phyloP scores from a whole-genome alignment of 2,113 vertebrate genomes.

The Nyctereutes procyonoides region DNA sequence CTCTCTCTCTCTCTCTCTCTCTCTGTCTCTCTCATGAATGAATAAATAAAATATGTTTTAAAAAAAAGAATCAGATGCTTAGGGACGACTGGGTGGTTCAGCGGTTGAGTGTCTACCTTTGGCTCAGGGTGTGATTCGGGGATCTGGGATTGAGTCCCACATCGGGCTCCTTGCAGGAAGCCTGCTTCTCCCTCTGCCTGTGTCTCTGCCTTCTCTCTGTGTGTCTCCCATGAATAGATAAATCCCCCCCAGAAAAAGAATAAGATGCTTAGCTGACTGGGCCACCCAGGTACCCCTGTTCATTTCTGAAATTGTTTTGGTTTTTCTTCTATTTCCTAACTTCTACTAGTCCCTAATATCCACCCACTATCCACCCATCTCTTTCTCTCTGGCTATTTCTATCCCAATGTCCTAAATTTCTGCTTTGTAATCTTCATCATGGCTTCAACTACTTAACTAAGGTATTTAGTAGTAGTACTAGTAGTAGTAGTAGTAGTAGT shows the following conservation, averaged over 20 bases:
- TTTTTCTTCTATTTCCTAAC: not conserved
- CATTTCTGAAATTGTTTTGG: not conserved
- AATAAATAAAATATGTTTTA: too few relatives aligned
- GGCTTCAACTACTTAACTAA: not conserved
- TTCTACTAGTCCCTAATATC: not conserved
- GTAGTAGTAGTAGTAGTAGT: not conserved
- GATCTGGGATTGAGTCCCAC: too few relatives aligned
- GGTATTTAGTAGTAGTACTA: not conserved
- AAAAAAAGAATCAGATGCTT: too few relatives aligned
- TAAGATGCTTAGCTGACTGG: not conserved
- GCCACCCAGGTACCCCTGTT: not conserved
- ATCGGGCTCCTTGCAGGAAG: too few relatives aligned
- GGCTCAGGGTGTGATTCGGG: too few relatives aligned
- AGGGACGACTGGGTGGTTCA: too few relatives aligned
- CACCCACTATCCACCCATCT: not conserved
- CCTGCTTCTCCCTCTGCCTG: too few relatives aligned
- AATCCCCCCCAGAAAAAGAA: not conserved
- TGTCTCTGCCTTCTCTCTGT: too few relatives aligned
- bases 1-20: too few relatives aligned
- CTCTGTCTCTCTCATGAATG: too few relatives aligned
- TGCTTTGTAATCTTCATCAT: not conserved
- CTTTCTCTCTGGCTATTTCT: not conserved
- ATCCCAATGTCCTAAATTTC: not conserved
- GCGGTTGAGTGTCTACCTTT: too few relatives aligned
- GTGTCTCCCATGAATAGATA: too few relatives aligned